Conservation (phyloP, 2,797 vertebrate species). For the Lutra lutra region DNA sequence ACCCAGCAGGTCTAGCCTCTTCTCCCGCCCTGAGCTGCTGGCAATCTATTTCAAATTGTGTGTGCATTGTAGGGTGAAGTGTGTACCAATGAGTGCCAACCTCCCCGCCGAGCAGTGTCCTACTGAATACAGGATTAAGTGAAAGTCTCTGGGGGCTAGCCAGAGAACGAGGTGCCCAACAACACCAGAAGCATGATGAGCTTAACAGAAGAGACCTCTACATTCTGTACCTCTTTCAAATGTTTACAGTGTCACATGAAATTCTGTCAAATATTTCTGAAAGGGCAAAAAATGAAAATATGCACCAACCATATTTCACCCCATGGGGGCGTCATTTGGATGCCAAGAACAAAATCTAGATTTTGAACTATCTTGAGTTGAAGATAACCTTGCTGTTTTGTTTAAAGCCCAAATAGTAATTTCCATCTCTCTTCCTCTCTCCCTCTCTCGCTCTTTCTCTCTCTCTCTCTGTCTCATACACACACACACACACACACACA, state of each 20-base stretch:
- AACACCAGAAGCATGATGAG: not conserved
- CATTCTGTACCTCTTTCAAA: not conserved
- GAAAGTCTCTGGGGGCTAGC: not conserved
- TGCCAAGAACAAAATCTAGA: not conserved
- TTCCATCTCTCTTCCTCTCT: not conserved
- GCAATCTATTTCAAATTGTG: slow-evolving; percentile 54
- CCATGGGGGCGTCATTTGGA: not conserved
- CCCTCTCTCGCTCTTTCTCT: too few species aligned
- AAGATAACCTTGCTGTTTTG: not conserved
- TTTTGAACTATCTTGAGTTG: not conserved
- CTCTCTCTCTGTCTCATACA: too few species aligned
- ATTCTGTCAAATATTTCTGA: slow-evolving; percentile 39
- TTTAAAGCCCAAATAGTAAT: not conserved
- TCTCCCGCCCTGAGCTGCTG: slow-evolving; percentile 14
- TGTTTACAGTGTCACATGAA: not conserved
- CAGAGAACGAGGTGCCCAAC: not conserved
- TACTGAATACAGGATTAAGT: slow-evolving; percentile 37
- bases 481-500: too few species aligned
- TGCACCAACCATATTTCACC: not conserved
- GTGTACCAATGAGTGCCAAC: not conserved
- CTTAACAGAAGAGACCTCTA: not conserved
- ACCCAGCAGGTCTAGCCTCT: slow-evolving; percentile 45
- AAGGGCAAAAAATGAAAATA: not conserved
- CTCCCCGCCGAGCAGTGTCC: slow-evolving; percentile 29
- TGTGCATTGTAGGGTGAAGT: slow-evolving; percentile 1